Percentiles rank a stretch among this genome's conserved stretches.
Evolutionary conservation across 1,140 invertebrate genomes (phyloP).

Genomic region (Trichonephila inaurata): DNA sequence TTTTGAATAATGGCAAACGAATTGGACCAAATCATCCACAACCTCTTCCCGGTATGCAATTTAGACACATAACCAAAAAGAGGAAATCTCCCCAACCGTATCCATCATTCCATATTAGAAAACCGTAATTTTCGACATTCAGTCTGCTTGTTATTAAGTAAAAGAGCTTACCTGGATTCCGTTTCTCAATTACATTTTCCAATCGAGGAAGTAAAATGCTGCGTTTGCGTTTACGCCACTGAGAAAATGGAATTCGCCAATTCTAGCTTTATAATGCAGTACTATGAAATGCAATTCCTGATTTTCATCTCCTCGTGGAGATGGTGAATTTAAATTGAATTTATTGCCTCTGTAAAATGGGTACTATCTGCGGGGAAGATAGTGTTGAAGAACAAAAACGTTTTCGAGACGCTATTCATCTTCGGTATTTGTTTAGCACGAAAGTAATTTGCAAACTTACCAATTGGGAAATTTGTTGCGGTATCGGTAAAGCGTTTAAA

Average conservation of each 20-base stretch:
- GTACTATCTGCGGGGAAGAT: background rate
- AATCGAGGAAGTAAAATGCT: background rate
- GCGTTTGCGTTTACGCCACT: background rate
- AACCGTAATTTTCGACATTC: background rate
- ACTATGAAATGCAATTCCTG: background rate
- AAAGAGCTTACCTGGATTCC: background rate
- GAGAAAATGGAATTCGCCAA: background rate
- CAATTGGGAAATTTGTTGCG: background rate
- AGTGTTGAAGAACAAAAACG: background rate
- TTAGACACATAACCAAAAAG: background rate
- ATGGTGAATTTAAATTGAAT: slow-evolving; percentile 4
- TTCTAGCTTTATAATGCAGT: background rate
- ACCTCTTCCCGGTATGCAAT: no score
- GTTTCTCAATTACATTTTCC: background rate
- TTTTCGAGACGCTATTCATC: background rate
- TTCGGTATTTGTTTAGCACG: background rate
- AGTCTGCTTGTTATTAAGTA: background rate
- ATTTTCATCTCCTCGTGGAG: background rate
- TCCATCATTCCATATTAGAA: background rate
- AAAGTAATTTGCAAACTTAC: background rate
- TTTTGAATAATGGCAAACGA: no score
- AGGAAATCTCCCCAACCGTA: background rate
- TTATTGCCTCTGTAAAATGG: background rate
- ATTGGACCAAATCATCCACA: no score
- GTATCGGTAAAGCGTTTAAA: background rate